Evolutionary conservation across 2,113 vertebrate species (phyloP).

Genomic region (Silurus asotus): DNA sequence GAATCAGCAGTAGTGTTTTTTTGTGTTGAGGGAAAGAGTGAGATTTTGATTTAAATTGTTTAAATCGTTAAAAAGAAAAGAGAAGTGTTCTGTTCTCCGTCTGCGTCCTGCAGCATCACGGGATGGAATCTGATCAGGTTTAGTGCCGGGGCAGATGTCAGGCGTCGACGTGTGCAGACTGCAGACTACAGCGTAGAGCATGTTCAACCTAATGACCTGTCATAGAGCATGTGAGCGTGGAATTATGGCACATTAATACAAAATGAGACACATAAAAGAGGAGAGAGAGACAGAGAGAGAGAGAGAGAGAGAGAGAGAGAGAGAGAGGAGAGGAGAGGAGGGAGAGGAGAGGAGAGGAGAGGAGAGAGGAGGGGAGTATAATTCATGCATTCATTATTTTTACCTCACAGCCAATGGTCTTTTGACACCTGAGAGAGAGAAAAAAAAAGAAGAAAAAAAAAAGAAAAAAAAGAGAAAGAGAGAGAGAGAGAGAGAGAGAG

Average conservation of each 20-base stretch:
- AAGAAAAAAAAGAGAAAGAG: constrained; percentile 4
- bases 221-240: neutral
- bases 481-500: neutral
- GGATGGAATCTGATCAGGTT: constrained; percentile 20
- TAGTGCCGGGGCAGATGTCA: neutral
- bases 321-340: neutral
- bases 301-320: neutral
- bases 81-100: neutral
- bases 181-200: neutral
- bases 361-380: no score
- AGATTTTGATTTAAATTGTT: neutral
- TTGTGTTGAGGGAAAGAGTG: neutral
- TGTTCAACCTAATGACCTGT: constrained; percentile 25
- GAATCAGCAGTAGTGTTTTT: neutral
- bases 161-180: neutral
- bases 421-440: no score
- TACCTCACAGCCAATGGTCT: no score
- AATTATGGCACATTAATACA: neutral
- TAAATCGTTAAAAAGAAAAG: neutral
- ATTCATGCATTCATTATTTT: no score
- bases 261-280: neutral
- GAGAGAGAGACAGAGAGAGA: neutral
- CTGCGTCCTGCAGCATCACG: neutral
- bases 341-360: neutral
- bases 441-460: no score